Percentiles rank a stretch among this genome's conserved stretches.
Evolutionary conservation across 2,797 vertebrate genomes (phyloP).

Genomic region (Helarctos malayanus): DNA sequence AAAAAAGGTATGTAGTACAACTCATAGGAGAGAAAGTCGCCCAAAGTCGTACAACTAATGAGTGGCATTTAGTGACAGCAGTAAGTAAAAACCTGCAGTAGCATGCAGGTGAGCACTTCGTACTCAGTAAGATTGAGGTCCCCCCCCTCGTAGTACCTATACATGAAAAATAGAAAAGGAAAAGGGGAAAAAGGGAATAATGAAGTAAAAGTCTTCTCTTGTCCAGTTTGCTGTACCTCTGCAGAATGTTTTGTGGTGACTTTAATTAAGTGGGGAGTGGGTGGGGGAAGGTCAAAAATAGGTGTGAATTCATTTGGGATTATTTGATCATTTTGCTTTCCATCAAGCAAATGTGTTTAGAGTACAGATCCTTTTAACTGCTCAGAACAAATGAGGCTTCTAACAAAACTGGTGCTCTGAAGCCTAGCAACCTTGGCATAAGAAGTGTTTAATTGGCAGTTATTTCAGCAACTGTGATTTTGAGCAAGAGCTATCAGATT

Average conservation of each 20-base stretch:
- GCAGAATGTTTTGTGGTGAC: slow-evolving; percentile 44
- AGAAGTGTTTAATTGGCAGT: neutral
- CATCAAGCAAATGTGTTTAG: neutral
- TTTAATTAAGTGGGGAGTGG: neutral
- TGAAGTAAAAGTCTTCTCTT: slow-evolving; percentile 3
- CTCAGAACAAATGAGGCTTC: neutral
- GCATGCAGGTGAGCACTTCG: neutral
- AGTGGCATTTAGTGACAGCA: slow-evolving; percentile 10
- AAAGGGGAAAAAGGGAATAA: slow-evolving; percentile 22
- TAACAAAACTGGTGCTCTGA: neutral
- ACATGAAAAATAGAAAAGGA: neutral
- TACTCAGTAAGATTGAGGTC: neutral
- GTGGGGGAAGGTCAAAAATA: neutral
- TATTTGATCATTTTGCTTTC: slow-evolving; percentile 22
- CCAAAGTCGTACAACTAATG: neutral
- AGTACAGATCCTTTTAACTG: neutral
- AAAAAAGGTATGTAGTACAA: neutral
- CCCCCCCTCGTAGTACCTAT: neutral
- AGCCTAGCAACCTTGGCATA: neutral
- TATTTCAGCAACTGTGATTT: neutral
- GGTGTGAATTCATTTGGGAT: neutral
- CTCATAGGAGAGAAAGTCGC: neutral
- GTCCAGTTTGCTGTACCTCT: slow-evolving; percentile 31
- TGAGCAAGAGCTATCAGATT: neutral
- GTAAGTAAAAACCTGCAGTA: neutral